Base-by-base conservation (phyloP, 2,888 invertebrate genomes). In the Dilophus febrilis region DNA sequence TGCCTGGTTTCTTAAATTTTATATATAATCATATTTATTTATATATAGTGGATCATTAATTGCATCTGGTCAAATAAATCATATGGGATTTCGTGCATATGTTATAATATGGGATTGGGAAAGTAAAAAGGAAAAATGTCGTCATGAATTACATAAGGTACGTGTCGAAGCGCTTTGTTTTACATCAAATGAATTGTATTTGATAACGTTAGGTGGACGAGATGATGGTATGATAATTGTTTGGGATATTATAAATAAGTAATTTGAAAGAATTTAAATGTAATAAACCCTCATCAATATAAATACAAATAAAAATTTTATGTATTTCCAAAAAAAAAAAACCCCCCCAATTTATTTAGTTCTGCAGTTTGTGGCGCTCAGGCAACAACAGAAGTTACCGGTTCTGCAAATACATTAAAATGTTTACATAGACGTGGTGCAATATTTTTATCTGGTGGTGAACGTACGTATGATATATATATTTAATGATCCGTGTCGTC, bases 201-300 rank as follows among this genome's bases (percentile, higher is more conserved):
- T 92, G 49, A 72, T 87, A 28, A 84, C 87, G 1, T 67, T 91
- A 30, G 92, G 92, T 1, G 92, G 92, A 0, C 72, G 81, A 43
- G 92, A 92, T 59, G 91, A 91, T 58, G 86, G 87, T 28, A 78
- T 80, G 47, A 72, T 91, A 29, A 78, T 90, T 33, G 74, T 92
- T 2, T 92, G 84, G 77, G 80, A 90, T 56, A 70, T 88, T 46
- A 61, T 65, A 29, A 68, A 67, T 2, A 51, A 51, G 61, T 61
- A 47, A 46, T 50, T 48, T 30, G 3, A 22, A 17, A 22, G 4
- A 22, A 22, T 22, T n/a, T n/a, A n/a, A n/a, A n/a, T n/a, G n/a
- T n/a, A n/a, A n/a, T n/a, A n/a, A n/a, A n/a, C n/a, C n/a, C n/a
- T n/a, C n/a, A n/a, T n/a, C n/a, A n/a, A n/a, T n/a, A n/a, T n/a